Conservation (phyloP, 2,888 invertebrate genomes). For the Polymixis lichenea region DNA sequence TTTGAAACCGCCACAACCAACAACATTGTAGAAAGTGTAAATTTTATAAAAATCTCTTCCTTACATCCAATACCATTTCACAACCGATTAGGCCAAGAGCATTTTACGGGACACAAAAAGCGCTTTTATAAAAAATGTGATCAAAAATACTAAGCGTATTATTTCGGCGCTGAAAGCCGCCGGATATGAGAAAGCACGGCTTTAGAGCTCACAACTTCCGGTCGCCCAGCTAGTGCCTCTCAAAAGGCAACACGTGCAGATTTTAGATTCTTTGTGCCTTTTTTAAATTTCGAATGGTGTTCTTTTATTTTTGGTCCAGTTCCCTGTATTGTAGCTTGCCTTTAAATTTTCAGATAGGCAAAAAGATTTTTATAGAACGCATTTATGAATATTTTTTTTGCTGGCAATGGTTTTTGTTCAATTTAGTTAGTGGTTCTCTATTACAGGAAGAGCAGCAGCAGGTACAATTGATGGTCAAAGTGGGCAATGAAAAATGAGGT, state of each 20-base stretch:
- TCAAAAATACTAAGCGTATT: constrained; percentile 69
- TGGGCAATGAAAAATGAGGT: too few species aligned
- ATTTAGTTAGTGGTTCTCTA: too few species aligned
- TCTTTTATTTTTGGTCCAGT: constrained; percentile 30
- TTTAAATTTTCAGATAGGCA: constrained; percentile 43
- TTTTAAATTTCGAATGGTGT: constrained; percentile 72
- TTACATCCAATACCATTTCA: not conserved
- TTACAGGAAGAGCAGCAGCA: too few species aligned
- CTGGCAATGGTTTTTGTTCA: not conserved
- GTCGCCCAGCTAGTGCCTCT: constrained; percentile 68
- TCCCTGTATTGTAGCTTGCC: constrained; percentile 21
- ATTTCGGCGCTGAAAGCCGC: constrained; percentile 73
- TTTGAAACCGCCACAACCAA: not conserved
- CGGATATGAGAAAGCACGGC: constrained; percentile 79
- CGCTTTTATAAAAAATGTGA: constrained; percentile 58
- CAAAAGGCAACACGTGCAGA: constrained; percentile 78
- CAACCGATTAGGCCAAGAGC: constrained; percentile 17
- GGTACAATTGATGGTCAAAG: too few species aligned
- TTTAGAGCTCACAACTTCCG: constrained; percentile 75
- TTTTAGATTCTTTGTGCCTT: constrained; percentile 78
- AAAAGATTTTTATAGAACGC: constrained; percentile 17
- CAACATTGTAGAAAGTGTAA: not conserved
- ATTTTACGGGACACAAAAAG: constrained; percentile 22
- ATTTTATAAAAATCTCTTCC: not conserved
- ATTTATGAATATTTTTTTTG: not conserved